Conservation (phyloP, 2,113 vertebrate species). For the Dendrocopos noguchii region DNA sequence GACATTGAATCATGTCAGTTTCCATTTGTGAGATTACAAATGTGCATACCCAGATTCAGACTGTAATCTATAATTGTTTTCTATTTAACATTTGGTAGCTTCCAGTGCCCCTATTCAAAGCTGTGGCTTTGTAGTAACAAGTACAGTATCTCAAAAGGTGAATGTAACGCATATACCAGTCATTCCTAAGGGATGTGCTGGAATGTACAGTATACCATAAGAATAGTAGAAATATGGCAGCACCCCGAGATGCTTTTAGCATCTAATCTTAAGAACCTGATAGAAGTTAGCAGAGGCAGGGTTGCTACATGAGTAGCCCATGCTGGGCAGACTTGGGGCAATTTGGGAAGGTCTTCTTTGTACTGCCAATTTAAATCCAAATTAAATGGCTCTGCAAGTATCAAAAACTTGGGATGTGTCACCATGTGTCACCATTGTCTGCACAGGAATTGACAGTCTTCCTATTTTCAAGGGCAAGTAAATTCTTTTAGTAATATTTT, state of each 20-base stretch:
- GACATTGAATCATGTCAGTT: slow-evolving; percentile 9
- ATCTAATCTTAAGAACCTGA: background rate
- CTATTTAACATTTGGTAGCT: background rate
- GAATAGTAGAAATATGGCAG: background rate
- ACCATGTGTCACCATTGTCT: background rate
- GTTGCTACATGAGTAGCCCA: background rate
- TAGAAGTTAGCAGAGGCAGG: background rate
- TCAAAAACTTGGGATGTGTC: background rate
- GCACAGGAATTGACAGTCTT: background rate
- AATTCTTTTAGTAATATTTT: background rate
- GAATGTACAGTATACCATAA: background rate
- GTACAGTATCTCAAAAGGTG: background rate
- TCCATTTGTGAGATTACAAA: background rate
- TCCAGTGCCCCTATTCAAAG: background rate
- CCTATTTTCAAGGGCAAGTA: background rate
- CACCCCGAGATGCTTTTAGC: background rate
- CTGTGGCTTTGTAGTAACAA: background rate
- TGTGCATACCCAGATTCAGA: background rate
- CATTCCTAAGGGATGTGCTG: background rate
- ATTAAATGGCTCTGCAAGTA: background rate
- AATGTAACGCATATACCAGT: background rate
- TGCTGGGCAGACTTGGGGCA: background rate
- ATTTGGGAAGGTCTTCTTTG: background rate
- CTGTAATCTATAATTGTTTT: background rate
- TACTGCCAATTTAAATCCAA: background rate